Evolutionary conservation across 2,797 vertebrate species (phyloP).

Genomic region (Florisuga fusca): DNA sequence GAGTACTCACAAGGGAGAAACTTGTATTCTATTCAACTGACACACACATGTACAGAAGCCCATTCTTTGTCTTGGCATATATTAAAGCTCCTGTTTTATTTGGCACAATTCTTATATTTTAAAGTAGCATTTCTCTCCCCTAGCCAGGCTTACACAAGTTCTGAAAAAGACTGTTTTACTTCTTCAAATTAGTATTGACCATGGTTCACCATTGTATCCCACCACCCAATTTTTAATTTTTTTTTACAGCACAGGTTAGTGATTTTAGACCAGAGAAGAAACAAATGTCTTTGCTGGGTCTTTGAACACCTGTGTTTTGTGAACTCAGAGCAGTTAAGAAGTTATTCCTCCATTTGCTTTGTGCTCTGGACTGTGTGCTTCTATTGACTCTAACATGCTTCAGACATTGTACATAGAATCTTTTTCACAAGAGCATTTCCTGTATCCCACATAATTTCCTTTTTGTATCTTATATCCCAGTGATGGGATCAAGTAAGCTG

Average conservation of each 20-base stretch:
- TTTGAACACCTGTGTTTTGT: background rate
- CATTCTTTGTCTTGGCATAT: background rate
- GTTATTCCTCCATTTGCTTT: background rate
- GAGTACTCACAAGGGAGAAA: background rate
- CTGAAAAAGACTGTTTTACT: background rate
- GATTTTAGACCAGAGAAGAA: background rate
- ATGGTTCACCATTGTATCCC: background rate
- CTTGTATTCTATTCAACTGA: background rate
- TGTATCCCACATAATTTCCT: background rate
- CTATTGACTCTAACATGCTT: background rate
- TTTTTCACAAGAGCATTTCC: background rate
- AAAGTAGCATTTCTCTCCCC: background rate
- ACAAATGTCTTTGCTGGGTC: background rate
- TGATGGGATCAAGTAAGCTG: background rate
- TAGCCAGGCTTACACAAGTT: background rate
- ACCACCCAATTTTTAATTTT: background rate
- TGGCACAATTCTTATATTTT: background rate
- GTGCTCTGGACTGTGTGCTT: background rate
- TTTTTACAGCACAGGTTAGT: background rate
- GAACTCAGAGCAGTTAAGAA: background rate
- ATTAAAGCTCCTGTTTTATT: background rate
- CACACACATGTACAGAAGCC: background rate
- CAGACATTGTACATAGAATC: background rate
- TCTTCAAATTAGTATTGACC: background rate
- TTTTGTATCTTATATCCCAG: background rate